Evolutionary conservation across 2,797 vertebrate genomes (phyloP).

Genomic region (Melanotaenia boesemani): DNA sequence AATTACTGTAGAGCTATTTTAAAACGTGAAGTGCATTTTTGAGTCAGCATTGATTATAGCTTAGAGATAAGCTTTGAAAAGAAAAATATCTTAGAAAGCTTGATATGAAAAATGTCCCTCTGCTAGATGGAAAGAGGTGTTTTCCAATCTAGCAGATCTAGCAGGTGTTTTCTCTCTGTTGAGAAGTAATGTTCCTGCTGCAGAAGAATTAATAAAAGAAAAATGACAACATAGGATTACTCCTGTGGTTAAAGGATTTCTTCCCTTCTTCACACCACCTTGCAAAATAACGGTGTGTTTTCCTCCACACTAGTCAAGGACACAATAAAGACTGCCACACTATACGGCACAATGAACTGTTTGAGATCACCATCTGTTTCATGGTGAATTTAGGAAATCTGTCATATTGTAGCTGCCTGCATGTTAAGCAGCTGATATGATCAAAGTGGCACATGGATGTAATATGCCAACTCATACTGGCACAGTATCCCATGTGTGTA

Average conservation of each 20-base stretch:
- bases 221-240: no score
- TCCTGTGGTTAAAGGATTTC: constrained; percentile 3
- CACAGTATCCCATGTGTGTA: not conserved
- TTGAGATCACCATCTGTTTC: not conserved
- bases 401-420: constrained; percentile 23
- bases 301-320: constrained; percentile 1
- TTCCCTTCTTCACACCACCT: constrained; percentile 2
- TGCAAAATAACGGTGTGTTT: constrained; percentile 5
- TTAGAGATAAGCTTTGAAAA: not conserved
- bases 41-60: not conserved
- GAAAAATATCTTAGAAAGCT: not conserved
- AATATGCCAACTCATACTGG: not conserved
- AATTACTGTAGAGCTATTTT: no score
- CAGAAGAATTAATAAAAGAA: no score
- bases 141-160: no score
- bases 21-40: not conserved
- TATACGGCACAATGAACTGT: constrained; percentile 5
- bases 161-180: not conserved
- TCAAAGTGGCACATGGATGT: constrained; percentile 13
- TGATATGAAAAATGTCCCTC: not conserved
- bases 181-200: not conserved
- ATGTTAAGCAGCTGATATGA: constrained; percentile 1
- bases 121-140: not conserved
- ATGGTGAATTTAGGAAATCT: not conserved
- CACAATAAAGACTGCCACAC: constrained; percentile 11